Evolutionary conservation across 2,113 vertebrate genomes (phyloP), one percentile per base, ranked within the genome.

Genomic region (Rhinopomastus cyanomelas): DNA sequence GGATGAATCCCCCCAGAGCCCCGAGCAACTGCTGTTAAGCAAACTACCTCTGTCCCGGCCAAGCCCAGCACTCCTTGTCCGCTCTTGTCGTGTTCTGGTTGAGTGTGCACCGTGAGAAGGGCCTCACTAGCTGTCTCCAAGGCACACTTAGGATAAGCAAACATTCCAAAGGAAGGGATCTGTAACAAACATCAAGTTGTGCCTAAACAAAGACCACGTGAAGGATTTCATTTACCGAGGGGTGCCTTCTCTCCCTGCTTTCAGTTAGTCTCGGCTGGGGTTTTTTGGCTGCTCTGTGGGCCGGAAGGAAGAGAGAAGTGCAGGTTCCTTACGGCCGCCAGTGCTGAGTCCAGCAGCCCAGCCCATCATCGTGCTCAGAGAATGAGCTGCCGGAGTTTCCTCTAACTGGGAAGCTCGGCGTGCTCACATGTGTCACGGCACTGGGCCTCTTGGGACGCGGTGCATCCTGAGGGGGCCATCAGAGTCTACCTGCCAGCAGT

Each of bases 391-490:
- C 42, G 21, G 62, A 48, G 19, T 69, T 89, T 64, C 55, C 55
- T 64, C 51, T 78, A 39, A 69, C n/a, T 65, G 26, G 11, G 6
- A 69, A 62, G 20, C 77, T 59, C 51, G 19, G 37, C 52, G 30
- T 56, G 36, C 19, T 78, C 57, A 29, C 13, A 3, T n/a, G 34
- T 37, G 25, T 60, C 55, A 8, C 1, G 18, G 19, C 34, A 12
- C n/a, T 17, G 2, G 1, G 29, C 30, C 42, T 48, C 1, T 20
- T 34, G 29, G n/a, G n/a, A n/a, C n/a, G n/a, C n/a, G n/a, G n/a
- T n/a, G n/a, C n/a, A n/a, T n/a, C n/a, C n/a, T n/a, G n/a, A n/a
- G 9, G 9, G 22, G 26, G 5, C 21, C 59, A 23, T 72, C 64
- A 16, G 1, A 34, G 12, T 29, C 36, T 12, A 6, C 1, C 9